Evolutionary conservation across 2,888 invertebrate species (phyloP), one percentile per base, ranked within the genome.

Genomic region (Agapostemon virescens): DNA sequence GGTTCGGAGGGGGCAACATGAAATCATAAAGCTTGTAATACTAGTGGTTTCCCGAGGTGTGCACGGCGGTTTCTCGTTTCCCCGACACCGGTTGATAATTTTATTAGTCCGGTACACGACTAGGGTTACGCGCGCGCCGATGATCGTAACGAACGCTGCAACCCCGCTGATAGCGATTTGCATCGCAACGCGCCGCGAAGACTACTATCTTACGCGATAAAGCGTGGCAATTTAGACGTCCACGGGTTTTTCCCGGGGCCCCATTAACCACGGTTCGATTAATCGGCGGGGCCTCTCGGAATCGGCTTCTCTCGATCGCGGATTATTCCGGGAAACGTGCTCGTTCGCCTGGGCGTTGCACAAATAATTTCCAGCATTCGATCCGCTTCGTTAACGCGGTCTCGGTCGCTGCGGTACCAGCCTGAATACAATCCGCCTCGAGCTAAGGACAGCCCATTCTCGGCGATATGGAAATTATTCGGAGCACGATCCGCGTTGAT

Each of bases 21-120:
- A 81, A 77, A 76, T 77, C 68, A 68, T 74, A 66, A 67, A 71
- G 71, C 81, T 69, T 69, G 77, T 74, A 82, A 74, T 64, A 40
- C 58, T 63, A 70, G 77, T 74, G 70, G 81, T 81, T 74, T 49
- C 58, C 40, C 67, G 15, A 20, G 64, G 36, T 20, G 55, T 55
- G 42, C 42, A 15, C 49, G 36, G 17, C 30, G n/a, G 52, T 68
- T 75, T 49, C 69, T 36, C 40, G 66, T 69, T 71, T 63, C 63
- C 58, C 13, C 55, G 23, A 70, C 72, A 26, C 71, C 30, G 45
- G 36, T 52, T 55, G 71, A 74, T 74, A 61, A 81, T 69, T 76
- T 82, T 80, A 81, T 82, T 82, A 76, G 67, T 33, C 67, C 52
- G 42, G 13, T 49, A 38, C 33, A 20, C 45, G 20, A 45, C n/a